phyloP scores from a whole-genome alignment of 2,888 invertebrate genomes.

The Amiota communis region DNA sequence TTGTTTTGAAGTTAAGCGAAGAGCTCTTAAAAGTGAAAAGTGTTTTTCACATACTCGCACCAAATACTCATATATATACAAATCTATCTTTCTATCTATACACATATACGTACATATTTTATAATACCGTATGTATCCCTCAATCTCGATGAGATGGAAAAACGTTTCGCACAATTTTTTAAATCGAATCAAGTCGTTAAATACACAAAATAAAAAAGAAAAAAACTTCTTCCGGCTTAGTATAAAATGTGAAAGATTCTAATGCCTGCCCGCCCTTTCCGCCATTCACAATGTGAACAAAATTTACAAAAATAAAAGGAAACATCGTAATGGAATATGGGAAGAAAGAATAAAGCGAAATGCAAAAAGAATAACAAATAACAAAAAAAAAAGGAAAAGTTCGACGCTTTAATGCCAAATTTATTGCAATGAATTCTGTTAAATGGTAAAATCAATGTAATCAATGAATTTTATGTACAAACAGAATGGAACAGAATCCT shows the following conservation, averaged over 20 bases:
- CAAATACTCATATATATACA: background rate
- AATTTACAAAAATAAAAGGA: background rate
- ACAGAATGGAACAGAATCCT: background rate
- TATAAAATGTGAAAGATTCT: background rate
- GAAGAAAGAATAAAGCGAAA: background rate
- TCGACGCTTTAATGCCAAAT: slow-evolving; percentile 51
- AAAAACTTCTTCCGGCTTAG: slow-evolving; percentile 17
- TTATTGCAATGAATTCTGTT: slow-evolving; percentile 66
- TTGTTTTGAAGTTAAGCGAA: slow-evolving; percentile 58
- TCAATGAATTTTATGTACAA: slow-evolving; percentile 61
- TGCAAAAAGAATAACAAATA: background rate
- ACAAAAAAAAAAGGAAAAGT: slow-evolving; percentile 18
- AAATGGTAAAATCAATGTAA: slow-evolving; percentile 66
- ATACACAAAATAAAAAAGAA: slow-evolving; percentile 58
- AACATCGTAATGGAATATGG: background rate
- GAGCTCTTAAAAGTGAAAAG: slow-evolving; percentile 28
- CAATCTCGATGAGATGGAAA: slow-evolving; percentile 51
- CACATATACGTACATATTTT: slow-evolving; percentile 29
- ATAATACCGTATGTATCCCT: slow-evolving; percentile 56
- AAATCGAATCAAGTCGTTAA: slow-evolving; percentile 67
- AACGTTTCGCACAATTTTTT: slow-evolving; percentile 61
- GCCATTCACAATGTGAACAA: background rate
- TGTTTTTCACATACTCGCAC: slow-evolving; percentile 23
- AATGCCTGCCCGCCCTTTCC: background rate
- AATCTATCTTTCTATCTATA: slow-evolving; percentile 24